phyloP scores from a whole-genome alignment of 2,888 invertebrate species.

The Bellardia bayeri region DNA sequence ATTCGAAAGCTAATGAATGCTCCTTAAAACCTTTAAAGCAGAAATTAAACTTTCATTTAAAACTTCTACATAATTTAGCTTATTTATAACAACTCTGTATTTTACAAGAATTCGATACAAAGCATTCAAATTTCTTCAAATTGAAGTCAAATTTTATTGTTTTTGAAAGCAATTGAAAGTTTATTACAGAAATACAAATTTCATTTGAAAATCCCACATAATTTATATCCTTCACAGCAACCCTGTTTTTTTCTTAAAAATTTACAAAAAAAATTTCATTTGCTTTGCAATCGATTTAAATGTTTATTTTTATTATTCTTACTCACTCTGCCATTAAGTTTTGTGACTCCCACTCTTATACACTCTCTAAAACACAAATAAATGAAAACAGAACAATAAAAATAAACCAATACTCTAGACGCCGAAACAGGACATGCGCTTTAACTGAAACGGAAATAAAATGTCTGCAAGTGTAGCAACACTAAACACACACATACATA shows the following conservation, averaged over 20 bases:
- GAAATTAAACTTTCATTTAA: too few species aligned
- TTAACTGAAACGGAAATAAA: slow-evolving; percentile 51
- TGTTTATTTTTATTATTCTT: slow-evolving; percentile 38
- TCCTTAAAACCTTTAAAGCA: too few species aligned
- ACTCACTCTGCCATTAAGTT: background rate
- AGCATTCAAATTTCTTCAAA: too few species aligned
- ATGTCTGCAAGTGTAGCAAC: slow-evolving; percentile 59
- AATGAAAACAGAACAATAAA: background rate
- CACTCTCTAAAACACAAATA: background rate
- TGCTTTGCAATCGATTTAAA: slow-evolving; percentile 32
- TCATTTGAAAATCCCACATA: too few species aligned
- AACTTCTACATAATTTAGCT: too few species aligned
- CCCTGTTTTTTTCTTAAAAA: background rate
- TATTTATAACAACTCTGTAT: too few species aligned
- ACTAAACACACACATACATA: background rate
- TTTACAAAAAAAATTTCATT: background rate
- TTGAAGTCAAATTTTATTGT: too few species aligned
- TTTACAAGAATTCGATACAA: too few species aligned
- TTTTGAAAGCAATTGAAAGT: too few species aligned
- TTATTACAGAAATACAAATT: too few species aligned
- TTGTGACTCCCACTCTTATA: background rate
- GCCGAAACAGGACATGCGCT: slow-evolving; percentile 69
- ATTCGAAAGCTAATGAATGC: too few species aligned
- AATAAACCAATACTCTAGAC: slow-evolving; percentile 13
- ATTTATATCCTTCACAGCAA: too few species aligned